Evolutionary conservation across 1,140 invertebrate genomes (phyloP).

Genomic region (Calliphora vicina): DNA sequence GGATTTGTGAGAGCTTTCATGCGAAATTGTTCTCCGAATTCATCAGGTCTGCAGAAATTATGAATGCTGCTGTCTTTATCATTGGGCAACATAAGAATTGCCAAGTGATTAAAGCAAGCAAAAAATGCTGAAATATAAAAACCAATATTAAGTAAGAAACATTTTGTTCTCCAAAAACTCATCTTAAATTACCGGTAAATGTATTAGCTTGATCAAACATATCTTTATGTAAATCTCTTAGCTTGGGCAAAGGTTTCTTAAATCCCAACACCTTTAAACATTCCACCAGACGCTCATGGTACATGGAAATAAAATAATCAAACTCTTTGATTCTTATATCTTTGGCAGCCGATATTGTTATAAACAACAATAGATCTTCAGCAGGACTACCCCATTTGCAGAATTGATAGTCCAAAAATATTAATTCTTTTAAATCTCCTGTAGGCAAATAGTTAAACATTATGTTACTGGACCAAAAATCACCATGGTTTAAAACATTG

Average conservation of each 20-base stretch:
- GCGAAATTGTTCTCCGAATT: slow-evolving; percentile 44
- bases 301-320: slow-evolving; percentile 50
- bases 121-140: slow-evolving; percentile 48
- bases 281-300: slow-evolving; percentile 49
- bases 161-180: background rate
- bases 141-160: background rate
- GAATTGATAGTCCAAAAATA: slow-evolving; percentile 63
- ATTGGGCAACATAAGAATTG: slow-evolving; percentile 1
- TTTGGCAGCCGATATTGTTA: slow-evolving; percentile 44
- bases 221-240: slow-evolving; percentile 52
- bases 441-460: slow-evolving; percentile 57
- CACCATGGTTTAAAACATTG: slow-evolving; percentile 71
- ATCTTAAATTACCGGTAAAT: slow-evolving; percentile 47
- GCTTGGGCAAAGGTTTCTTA: slow-evolving; percentile 55
- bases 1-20: slow-evolving; percentile 46
- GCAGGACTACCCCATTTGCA: slow-evolving; percentile 55
- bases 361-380: slow-evolving; percentile 60
- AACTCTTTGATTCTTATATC: slow-evolving; percentile 49
- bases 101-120: slow-evolving; percentile 43
- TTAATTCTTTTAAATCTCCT: slow-evolving; percentile 45
- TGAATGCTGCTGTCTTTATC: slow-evolving; percentile 54
- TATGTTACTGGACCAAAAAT: slow-evolving; percentile 65
- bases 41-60: slow-evolving; percentile 40
- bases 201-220: slow-evolving; percentile 51
- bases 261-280: slow-evolving; percentile 47